A percentile compares a stretch with the other conserved stretches of the same genome.
Evolutionary conservation across 1,140 invertebrate species (phyloP).

Genomic region (Lepidurus packardi): DNA sequence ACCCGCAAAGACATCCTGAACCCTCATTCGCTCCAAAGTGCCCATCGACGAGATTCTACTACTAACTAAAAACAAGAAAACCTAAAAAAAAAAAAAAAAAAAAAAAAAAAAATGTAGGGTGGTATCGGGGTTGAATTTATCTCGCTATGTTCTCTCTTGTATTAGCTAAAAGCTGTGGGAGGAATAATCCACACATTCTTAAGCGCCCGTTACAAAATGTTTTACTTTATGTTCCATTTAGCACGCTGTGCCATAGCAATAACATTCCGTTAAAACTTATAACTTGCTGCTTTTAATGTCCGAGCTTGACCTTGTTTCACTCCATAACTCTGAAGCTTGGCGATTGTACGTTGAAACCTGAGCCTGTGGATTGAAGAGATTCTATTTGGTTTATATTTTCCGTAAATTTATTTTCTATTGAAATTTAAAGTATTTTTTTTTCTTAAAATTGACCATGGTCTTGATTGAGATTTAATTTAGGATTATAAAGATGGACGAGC

Average conservation of each 20-base stretch:
- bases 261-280: neutral
- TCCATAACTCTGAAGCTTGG: neutral
- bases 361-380: neutral
- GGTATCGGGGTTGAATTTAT: neutral
- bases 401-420: neutral
- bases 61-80: neutral
- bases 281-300: neutral
- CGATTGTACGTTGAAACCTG: neutral
- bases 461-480: too few relatives aligned
- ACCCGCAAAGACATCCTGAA: constrained; percentile 24
- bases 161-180: neutral
- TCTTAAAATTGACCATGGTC: too few relatives aligned
- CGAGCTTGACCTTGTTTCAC: neutral
- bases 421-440: too few relatives aligned
- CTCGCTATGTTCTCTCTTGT: neutral
- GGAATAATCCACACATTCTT: neutral
- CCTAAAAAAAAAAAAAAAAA: neutral
- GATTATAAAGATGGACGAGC: neutral
- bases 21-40: neutral
- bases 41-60: neutral
- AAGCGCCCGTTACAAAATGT: neutral
- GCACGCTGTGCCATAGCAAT: constrained; percentile 13
- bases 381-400: constrained; percentile 5
- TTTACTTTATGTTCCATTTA: neutral
- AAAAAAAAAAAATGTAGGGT: neutral